Percentiles rank a stretch among this genome's conserved stretches.
phyloP scores from a whole-genome alignment of 2,113 vertebrate species.

The Protobothrops flavoviridis region DNA sequence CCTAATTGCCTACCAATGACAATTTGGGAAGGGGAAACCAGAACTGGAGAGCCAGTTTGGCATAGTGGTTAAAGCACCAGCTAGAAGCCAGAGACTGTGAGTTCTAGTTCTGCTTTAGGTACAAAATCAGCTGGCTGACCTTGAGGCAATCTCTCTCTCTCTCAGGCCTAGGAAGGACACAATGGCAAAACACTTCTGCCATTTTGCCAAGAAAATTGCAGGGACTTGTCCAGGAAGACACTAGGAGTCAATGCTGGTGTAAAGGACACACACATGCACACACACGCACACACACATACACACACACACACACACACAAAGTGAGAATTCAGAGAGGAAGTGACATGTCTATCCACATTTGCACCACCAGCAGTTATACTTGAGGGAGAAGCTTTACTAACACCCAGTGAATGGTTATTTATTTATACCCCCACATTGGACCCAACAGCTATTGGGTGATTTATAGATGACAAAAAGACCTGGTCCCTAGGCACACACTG shows the following conservation, averaged over 20 bases:
- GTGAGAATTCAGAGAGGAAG: neutral
- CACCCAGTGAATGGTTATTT: neutral
- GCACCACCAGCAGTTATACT: neutral
- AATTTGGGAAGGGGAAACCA: neutral
- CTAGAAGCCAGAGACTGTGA: neutral
- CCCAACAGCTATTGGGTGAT: neutral
- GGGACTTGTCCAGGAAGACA: neutral
- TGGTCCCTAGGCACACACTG: neutral
- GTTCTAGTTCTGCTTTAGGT: neutral
- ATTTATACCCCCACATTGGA: neutral
- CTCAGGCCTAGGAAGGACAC: neutral
- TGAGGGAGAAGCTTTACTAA: neutral
- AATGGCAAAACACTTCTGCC: neutral
- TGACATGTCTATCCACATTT: neutral
- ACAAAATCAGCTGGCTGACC: neutral
- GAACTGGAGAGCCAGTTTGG: neutral
- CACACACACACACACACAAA: too few species aligned
- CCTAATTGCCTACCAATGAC: neutral
- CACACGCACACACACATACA: too few species aligned
- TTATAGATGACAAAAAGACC: neutral
- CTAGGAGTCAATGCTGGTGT: neutral
- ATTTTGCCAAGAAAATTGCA: neutral
- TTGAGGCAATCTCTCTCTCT: neutral
- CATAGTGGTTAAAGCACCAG: neutral
- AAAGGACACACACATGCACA: neutral